Conservation (phyloP, 2,113 vertebrate species). For the Daboia siamensis region DNA sequence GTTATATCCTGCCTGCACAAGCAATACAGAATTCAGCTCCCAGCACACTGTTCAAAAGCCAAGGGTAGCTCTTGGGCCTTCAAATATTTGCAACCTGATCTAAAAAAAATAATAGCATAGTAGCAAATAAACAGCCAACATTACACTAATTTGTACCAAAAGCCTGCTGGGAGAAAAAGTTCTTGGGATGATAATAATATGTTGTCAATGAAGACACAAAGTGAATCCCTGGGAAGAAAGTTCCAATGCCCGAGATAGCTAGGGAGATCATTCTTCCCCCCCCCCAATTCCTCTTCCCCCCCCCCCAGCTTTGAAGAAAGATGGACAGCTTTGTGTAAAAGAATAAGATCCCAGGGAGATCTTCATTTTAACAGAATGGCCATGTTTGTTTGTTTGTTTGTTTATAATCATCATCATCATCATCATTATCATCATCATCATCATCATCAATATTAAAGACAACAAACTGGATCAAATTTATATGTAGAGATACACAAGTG, state of each 20-base stretch:
- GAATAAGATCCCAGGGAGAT: not conserved
- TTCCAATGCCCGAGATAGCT: not conserved
- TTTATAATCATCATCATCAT: too few relatives aligned
- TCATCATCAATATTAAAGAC: not conserved
- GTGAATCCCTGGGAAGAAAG: not conserved
- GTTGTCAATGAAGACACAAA: not conserved
- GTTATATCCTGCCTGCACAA: not conserved
- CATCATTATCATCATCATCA: too few relatives aligned
- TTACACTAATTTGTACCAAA: not conserved
- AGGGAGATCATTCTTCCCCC: not conserved
- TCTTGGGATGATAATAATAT: not conserved
- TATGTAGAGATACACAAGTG: not conserved
- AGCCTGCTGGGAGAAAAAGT: not conserved
- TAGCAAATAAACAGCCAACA: not conserved
- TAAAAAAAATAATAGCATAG: not conserved
- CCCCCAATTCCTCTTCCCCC: not conserved
- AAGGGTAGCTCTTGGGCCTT: not conserved
- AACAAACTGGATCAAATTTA: not conserved
- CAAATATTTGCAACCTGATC: not conserved
- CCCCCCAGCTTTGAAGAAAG: not conserved
- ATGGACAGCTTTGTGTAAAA: not conserved
- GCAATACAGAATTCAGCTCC: not conserved
- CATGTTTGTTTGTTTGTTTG: too few relatives aligned
- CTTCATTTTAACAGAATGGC: not conserved
- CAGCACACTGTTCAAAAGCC: not conserved